These are phyloP conservation scores for Campopleginae sp. DNA, from an alignment of 2,888 invertebrate genomes.

Conservation along the genomic window DNA sequence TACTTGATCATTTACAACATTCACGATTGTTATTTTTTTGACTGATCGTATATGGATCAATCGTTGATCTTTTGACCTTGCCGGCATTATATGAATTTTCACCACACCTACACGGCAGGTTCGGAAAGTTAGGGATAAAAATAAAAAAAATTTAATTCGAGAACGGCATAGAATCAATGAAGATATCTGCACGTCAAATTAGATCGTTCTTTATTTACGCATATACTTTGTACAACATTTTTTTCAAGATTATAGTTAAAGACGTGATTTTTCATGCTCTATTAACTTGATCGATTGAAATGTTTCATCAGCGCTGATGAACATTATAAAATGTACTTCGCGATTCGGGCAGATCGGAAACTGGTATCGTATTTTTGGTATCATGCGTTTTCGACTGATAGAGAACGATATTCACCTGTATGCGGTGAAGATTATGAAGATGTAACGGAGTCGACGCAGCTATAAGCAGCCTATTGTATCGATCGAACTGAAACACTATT, in stretches of 20 bases:
- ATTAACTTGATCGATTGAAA: background rate
- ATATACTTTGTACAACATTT: background rate
- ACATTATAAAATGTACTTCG: background rate
- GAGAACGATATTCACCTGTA: background rate
- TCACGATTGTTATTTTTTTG: too few species aligned
- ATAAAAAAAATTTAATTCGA: too few species aligned
- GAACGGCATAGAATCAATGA: too few species aligned
- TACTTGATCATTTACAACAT: conserved; percentile 31
- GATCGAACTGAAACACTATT: background rate
- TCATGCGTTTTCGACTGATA: background rate
- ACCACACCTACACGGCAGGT: too few species aligned
- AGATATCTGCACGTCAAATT: background rate
- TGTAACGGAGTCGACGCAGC: background rate
- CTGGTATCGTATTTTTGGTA: background rate
- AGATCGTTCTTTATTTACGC: background rate
- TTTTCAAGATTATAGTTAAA: background rate
- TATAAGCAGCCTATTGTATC: background rate
- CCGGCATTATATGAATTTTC: too few species aligned
- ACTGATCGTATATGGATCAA: too few species aligned
- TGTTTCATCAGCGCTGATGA: background rate
- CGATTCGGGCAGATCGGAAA: background rate
- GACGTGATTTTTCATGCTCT: background rate
- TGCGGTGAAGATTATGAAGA: background rate
- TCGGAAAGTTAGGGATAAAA: too few species aligned
- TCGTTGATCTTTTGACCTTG: too few species aligned